phyloP scores from a whole-genome alignment of 2,113 vertebrate genomes.

The Ivindomyrus marchei region DNA sequence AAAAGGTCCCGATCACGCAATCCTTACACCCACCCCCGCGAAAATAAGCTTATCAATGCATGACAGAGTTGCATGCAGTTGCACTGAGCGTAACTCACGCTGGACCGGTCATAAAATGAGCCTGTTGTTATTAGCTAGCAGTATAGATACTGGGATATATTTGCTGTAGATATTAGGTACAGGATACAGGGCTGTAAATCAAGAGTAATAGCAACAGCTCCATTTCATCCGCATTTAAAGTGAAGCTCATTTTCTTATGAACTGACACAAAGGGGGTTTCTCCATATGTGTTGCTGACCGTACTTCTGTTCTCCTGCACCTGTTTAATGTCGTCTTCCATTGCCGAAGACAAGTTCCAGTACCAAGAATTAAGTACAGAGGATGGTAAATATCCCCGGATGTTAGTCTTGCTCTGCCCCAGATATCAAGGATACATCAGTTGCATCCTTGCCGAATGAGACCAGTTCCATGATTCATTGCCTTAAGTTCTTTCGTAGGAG shows the following conservation, averaged over 20 bases:
- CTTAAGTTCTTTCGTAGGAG: not conserved
- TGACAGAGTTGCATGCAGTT: not conserved
- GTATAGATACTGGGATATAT: not conserved
- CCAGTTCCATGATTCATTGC: not conserved
- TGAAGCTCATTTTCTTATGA: not conserved
- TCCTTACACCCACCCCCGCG: not conserved
- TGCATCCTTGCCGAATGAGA: not conserved
- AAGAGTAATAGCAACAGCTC: not conserved
- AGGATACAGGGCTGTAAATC: not conserved
- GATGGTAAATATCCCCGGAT: not conserved
- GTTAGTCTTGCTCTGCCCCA: not conserved
- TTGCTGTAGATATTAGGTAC: not conserved
- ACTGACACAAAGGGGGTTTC: not conserved
- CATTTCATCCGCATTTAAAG: not conserved
- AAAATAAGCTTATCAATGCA: not conserved
- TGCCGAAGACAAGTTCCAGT: not conserved
- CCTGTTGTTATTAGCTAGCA: not conserved
- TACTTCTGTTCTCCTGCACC: not conserved
- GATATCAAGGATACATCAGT: not conserved
- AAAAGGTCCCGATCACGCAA: not conserved
- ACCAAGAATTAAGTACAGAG: not conserved
- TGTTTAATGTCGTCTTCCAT: not conserved
- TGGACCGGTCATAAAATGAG: not conserved
- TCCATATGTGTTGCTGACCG: not conserved
- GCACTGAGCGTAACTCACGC: not conserved